phyloP scores from a whole-genome alignment of 2,113 vertebrate species.

The Trogon melanurus region DNA sequence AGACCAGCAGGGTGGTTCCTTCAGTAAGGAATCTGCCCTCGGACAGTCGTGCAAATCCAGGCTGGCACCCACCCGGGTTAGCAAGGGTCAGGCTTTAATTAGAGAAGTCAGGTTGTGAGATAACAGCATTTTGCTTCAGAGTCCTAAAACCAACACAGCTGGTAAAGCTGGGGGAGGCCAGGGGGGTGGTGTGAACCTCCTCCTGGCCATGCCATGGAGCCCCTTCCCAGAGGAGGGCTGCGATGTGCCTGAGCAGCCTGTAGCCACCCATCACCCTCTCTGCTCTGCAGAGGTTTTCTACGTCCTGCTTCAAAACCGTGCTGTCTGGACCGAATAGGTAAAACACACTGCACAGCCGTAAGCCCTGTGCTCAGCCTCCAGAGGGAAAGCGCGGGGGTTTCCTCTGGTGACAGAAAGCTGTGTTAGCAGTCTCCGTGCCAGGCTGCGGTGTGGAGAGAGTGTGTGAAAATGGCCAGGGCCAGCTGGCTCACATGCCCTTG shows the following conservation, averaged over 20 bases:
- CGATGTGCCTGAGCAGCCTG: accelerated
- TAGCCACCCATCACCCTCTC: background rate
- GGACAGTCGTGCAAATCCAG: background rate
- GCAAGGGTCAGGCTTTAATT: background rate
- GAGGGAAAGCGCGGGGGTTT: background rate
- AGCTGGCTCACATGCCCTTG: background rate
- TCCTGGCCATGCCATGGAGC: background rate
- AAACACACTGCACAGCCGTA: background rate
- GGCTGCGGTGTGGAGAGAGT: background rate
- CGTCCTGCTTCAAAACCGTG: accelerated
- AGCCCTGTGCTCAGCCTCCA: background rate
- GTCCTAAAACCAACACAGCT: background rate
- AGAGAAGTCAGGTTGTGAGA: background rate
- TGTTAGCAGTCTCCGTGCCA: conserved; percentile 23
- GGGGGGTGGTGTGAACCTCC: background rate
- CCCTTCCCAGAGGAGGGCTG: background rate
- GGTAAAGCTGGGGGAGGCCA: background rate
- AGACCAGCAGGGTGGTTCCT: background rate
- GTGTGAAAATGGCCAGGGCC: conserved; percentile 20
- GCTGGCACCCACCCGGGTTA: background rate
- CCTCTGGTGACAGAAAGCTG: background rate
- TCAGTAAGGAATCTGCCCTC: background rate
- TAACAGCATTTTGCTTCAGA: background rate
- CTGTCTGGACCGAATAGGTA: background rate
- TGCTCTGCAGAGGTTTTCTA: background rate